These are phyloP conservation scores for Panagrolaimus sp. DNA, from an alignment of 1,140 invertebrate genomes.

Conservation along the genomic window DNA sequence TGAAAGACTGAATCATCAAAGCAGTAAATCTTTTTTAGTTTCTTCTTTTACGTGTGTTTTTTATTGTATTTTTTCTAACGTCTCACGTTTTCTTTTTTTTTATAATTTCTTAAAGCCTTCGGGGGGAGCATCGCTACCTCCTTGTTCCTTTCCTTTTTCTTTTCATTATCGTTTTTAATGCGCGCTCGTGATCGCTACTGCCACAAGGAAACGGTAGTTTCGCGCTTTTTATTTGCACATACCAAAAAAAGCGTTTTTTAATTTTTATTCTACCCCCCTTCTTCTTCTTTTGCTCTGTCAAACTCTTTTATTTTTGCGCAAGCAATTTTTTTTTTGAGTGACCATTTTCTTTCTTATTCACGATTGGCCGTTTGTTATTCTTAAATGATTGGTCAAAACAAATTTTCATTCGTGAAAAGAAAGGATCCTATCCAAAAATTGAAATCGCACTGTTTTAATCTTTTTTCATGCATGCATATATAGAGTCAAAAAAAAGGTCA, in stretches of 20 bases:
- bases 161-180: background rate
- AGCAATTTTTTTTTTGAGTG: too few relatives aligned
- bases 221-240: conserved; percentile 17
- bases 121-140: background rate
- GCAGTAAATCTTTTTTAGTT: background rate
- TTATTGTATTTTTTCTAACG: conserved; percentile 8
- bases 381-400: too few relatives aligned
- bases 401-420: background rate
- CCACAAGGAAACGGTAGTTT: conserved; percentile 15
- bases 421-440: background rate
- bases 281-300: conserved; percentile 2
- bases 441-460: background rate
- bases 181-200: conserved; percentile 4
- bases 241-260: conserved; percentile 8
- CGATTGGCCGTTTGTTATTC: too few relatives aligned
- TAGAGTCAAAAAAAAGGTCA: too few relatives aligned
- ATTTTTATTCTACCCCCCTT: background rate
- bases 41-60: background rate
- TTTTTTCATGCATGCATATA: too few relatives aligned
- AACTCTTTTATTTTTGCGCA: conserved; percentile 10
- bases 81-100: background rate
- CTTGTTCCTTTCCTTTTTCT: background rate
- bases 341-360: too few relatives aligned
- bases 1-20: background rate
- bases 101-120: conserved; percentile 6